Evolutionary conservation across 2,113 vertebrate species (phyloP).

Genomic region (Megalops atlanticus): DNA sequence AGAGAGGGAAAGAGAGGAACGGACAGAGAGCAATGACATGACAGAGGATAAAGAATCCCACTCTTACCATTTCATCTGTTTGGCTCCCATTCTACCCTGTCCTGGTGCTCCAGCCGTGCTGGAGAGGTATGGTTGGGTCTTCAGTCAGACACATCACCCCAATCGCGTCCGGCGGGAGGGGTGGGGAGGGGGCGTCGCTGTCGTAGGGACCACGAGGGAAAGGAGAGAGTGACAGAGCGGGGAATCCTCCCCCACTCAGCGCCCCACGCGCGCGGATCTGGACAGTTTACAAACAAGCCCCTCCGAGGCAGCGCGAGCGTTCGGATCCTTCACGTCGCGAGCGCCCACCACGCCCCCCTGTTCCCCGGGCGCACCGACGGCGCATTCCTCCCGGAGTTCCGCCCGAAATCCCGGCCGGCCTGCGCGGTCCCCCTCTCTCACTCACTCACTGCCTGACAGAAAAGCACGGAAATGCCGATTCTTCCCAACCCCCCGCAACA

Average conservation of each 20-base stretch:
- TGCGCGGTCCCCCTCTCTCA: not conserved
- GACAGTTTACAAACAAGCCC: not conserved
- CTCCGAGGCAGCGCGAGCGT: not conserved
- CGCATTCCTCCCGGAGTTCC: not conserved
- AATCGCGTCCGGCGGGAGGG: not conserved
- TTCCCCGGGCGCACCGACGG: not conserved
- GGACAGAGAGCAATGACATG: not conserved
- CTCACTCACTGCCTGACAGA: not conserved
- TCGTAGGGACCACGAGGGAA: not conserved
- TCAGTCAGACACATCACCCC: conserved; percentile 13
- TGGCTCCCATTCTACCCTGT: conserved; percentile 61
- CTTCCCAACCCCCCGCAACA: not conserved
- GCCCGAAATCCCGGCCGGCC: no score
- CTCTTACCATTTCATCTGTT: conserved; percentile 75
- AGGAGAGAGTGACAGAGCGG: not conserved
- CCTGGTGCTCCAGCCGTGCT: conserved; percentile 31
- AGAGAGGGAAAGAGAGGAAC: not conserved
- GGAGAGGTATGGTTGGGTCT: conserved; percentile 11
- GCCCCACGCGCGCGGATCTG: not conserved
- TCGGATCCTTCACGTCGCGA: no score
- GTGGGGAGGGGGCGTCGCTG: not conserved
- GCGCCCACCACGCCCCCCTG: not conserved
- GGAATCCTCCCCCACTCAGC: not conserved
- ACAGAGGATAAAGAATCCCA: no score
- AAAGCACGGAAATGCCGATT: not conserved